These are phyloP conservation scores for Athripsodes cinereus DNA, from an alignment of 2,888 invertebrate species.

Conservation along the genomic window DNA sequence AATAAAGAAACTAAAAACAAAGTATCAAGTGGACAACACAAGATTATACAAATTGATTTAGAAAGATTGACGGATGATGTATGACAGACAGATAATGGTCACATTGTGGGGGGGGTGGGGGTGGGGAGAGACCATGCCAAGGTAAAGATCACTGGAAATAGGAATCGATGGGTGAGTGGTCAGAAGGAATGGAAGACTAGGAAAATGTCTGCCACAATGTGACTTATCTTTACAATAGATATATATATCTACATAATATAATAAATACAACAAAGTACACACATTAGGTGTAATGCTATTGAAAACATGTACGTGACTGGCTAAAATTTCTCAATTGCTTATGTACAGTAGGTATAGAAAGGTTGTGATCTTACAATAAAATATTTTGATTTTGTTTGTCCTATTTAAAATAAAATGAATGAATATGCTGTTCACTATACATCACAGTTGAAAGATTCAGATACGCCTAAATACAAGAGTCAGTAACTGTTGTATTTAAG, in stretches of 20 bases:
- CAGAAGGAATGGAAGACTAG: background rate
- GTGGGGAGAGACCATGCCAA: background rate
- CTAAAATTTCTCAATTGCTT: too few relatives aligned
- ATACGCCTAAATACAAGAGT: slow-evolving; percentile 17
- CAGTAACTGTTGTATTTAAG: slow-evolving; percentile 4
- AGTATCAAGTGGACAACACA: slow-evolving; percentile 9
- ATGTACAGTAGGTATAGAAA: too few relatives aligned
- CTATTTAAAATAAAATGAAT: slow-evolving; percentile 40
- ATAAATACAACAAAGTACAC: too few relatives aligned
- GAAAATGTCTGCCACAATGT: background rate
- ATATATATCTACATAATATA: too few relatives aligned
- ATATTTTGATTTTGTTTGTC: slow-evolving; percentile 9
- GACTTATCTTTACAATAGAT: too few relatives aligned
- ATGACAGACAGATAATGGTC: background rate
- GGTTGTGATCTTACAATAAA: too few relatives aligned
- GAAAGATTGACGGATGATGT: background rate
- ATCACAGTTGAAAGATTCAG: slow-evolving; percentile 39
- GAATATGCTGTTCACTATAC: slow-evolving; percentile 49
- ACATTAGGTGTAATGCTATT: too few relatives aligned
- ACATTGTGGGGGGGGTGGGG: background rate
- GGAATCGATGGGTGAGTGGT: too few relatives aligned
- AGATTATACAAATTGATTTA: slow-evolving; percentile 5
- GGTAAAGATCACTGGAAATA: too few relatives aligned
- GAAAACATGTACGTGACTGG: too few relatives aligned
- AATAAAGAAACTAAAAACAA: background rate